Percentiles rank a stretch among this genome's conserved stretches.
phyloP scores from a whole-genome alignment of 2,113 vertebrate genomes.

The Miniopterus natalensis region DNA sequence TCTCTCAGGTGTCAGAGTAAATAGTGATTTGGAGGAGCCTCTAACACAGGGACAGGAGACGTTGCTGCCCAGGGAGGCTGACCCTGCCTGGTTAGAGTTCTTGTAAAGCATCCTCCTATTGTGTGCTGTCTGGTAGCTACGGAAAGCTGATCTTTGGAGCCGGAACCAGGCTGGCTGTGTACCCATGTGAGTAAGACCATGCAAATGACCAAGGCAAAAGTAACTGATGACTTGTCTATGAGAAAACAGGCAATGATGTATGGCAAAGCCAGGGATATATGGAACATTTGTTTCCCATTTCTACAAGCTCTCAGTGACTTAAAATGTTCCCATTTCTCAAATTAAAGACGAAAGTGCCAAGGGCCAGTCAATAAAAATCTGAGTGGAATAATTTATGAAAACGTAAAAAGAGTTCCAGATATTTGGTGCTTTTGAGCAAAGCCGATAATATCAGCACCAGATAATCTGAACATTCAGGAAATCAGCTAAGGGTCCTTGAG shows the following conservation, averaged over 20 bases:
- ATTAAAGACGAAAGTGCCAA: slow-evolving; percentile 60
- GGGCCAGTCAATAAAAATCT: slow-evolving; percentile 62
- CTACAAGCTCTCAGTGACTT: slow-evolving; percentile 44
- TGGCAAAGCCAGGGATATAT: neutral
- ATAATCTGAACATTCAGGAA: slow-evolving; percentile 74
- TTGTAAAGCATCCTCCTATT: slow-evolving; percentile 58
- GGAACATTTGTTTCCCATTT: slow-evolving; percentile 41
- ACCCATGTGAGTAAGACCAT: slow-evolving; percentile 68
- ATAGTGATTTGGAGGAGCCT: neutral
- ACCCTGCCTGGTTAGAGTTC: slow-evolving; percentile 48
- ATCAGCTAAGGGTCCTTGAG: slow-evolving; percentile 70
- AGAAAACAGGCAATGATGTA: slow-evolving; percentile 11
- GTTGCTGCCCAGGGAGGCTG: neutral
- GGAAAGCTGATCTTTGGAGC: slow-evolving; percentile 71
- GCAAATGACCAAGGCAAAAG: neutral
- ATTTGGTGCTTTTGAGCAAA: slow-evolving; percentile 59
- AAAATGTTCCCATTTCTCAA: slow-evolving; percentile 66
- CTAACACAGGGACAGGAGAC: neutral
- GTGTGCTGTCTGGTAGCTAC: slow-evolving; percentile 46
- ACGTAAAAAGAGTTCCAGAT: slow-evolving; percentile 60
- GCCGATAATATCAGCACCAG: slow-evolving; percentile 64
- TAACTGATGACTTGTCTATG: neutral
- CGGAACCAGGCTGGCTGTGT: slow-evolving; percentile 76
- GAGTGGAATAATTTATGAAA: slow-evolving; percentile 61
- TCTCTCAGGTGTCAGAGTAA: neutral